A percentile compares a stretch with the other conserved stretches of the same genome.
phyloP scores from a whole-genome alignment of 2,888 invertebrate species.

The Ceraclea dissimilis region DNA sequence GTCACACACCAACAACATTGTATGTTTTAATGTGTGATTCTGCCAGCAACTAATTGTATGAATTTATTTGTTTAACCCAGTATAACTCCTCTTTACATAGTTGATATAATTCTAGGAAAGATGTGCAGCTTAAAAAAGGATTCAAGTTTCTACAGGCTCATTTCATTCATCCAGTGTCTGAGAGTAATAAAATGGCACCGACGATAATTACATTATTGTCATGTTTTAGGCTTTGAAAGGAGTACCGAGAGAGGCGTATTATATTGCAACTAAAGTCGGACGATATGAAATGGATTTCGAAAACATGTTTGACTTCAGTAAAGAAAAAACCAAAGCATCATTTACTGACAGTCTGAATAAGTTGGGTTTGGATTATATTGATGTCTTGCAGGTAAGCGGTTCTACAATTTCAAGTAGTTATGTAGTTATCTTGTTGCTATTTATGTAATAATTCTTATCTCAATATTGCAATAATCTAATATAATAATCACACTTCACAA shows the following conservation, averaged over 20 bases:
- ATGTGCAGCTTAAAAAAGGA: too few species aligned
- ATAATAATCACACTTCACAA: neutral
- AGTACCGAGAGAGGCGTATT: slow-evolving; percentile 76
- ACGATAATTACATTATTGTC: neutral
- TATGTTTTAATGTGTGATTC: too few species aligned
- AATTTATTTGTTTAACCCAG: too few species aligned
- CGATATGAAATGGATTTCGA: slow-evolving; percentile 65
- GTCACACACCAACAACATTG: too few species aligned
- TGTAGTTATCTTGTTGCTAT: neutral
- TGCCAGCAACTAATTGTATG: too few species aligned
- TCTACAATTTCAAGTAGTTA: too few species aligned
- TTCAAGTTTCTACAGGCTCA: too few species aligned
- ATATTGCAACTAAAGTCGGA: slow-evolving; percentile 87
- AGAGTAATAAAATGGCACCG: neutral
- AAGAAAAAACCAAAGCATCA: slow-evolving; percentile 64
- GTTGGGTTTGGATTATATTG: slow-evolving; percentile 75
- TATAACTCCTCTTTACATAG: too few species aligned
- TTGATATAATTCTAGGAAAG: too few species aligned
- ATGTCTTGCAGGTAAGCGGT: slow-evolving; percentile 71
- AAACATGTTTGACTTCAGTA: slow-evolving; percentile 81
- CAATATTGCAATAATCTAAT: neutral
- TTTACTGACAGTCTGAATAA: slow-evolving; percentile 66
- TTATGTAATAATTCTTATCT: neutral
- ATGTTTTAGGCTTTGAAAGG: slow-evolving; percentile 62
- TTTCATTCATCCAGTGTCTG: too few species aligned